phyloP scores from a whole-genome alignment of 2,888 invertebrate genomes.

The Odontothrips loti region DNA sequence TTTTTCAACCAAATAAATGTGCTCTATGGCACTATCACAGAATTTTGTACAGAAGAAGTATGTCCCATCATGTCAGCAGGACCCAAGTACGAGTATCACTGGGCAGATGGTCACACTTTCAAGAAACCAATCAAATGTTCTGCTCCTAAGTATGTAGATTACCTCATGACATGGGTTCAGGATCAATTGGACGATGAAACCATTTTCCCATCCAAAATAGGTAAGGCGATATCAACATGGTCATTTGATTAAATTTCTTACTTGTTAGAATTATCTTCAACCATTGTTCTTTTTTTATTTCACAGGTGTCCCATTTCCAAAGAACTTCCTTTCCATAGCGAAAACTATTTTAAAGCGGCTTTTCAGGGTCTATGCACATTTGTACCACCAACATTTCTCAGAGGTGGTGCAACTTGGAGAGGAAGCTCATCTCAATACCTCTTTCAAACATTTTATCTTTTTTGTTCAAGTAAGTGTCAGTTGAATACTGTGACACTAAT shows the following conservation, averaged over 20 bases:
- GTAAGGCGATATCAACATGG: constrained; percentile 46
- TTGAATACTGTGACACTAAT: background rate
- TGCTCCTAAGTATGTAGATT: constrained; percentile 98
- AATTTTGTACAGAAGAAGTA: constrained; percentile 96
- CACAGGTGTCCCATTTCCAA: constrained; percentile 93
- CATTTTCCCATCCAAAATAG: constrained; percentile 96
- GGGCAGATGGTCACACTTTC: constrained; percentile 97
- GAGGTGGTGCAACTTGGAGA: constrained; percentile 97
- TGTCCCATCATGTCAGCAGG: constrained; percentile 99
- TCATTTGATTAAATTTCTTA: background rate
- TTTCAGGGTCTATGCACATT: constrained; percentile 98
- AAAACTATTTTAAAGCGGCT: constrained; percentile 97
- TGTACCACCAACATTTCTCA: constrained; percentile 98
- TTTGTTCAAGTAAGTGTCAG: constrained; percentile 70
- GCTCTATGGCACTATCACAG: constrained; percentile 99
- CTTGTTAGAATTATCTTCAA: constrained; percentile 18
- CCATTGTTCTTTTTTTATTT: constrained; percentile 35
- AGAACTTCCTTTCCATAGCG: constrained; percentile 93
- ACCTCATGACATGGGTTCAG: constrained; percentile 99
- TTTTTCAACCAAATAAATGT: constrained; percentile 99
- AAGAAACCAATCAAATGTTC: constrained; percentile 99
- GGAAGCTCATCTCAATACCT: constrained; percentile 98
- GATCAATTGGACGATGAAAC: constrained; percentile 98
- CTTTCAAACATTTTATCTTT: constrained; percentile 99
- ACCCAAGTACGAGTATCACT: constrained; percentile 98